Conservation (phyloP, 1,140 invertebrate genomes). For the Drosophila tani region DNA sequence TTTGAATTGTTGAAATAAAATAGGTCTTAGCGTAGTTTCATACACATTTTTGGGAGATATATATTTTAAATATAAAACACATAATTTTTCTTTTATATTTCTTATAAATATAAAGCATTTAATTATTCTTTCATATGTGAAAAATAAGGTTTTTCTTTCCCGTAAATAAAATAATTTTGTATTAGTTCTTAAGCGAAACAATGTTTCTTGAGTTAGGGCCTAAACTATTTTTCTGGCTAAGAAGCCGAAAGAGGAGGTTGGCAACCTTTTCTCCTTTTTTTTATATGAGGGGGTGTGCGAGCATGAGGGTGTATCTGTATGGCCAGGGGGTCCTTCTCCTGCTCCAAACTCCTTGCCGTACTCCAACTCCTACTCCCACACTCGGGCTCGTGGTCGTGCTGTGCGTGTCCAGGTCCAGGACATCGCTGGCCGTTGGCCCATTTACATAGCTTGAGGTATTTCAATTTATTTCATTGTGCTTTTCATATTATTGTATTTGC, state of each 20-base stretch:
- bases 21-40: neutral
- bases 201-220: neutral
- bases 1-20: neutral
- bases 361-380: neutral
- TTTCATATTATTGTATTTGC: slow-evolving; percentile 83
- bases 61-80: too few relatives aligned
- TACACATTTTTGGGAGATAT: too few relatives aligned
- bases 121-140: too few relatives aligned
- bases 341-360: neutral
- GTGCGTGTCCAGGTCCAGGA: slow-evolving; percentile 40
- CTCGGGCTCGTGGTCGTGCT: slow-evolving; percentile 11
- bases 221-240: neutral
- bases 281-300: slow-evolving; percentile 9
- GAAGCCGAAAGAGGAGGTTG: slow-evolving; percentile 6
- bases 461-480: slow-evolving; percentile 82
- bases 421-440: slow-evolving; percentile 40
- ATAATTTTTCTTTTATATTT: too few relatives aligned
- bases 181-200: too few relatives aligned
- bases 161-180: neutral
- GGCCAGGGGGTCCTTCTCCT: slow-evolving; percentile 13
- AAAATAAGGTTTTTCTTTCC: too few relatives aligned
- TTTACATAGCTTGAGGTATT: slow-evolving; percentile 81
- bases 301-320: slow-evolving; percentile 44
- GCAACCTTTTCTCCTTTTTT: slow-evolving; percentile 45
- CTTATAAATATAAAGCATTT: neutral